Conservation (phyloP, 1,140 invertebrate genomes). For the Platorchestia sp. region DNA sequence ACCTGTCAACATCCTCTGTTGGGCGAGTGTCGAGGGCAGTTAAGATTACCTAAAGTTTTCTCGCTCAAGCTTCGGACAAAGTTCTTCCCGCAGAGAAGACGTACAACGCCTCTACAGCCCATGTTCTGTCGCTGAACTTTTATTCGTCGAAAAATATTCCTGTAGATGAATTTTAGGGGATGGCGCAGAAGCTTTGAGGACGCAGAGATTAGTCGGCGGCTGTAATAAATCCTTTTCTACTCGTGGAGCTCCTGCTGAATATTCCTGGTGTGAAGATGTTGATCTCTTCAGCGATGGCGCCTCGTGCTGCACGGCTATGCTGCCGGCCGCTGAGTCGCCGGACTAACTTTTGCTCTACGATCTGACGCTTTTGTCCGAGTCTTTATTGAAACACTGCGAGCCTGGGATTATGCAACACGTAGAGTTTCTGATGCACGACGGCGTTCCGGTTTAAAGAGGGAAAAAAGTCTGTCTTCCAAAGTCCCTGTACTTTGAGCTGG, state of each 20-base stretch:
- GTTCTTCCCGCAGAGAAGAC: not conserved
- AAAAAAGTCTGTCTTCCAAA: not conserved
- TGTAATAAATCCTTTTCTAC: not conserved
- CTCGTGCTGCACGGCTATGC: not conserved
- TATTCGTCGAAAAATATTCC: not conserved
- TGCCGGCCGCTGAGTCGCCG: not conserved
- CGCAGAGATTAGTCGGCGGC: not conserved
- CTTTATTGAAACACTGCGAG: not conserved
- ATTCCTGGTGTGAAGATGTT: not conserved
- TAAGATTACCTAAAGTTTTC: not conserved
- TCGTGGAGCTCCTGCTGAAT: not conserved
- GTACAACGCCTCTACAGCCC: not conserved
- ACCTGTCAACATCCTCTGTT: conserved; percentile 1
- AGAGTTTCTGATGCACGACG: not conserved
- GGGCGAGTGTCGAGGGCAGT: not conserved
- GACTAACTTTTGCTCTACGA: not conserved
- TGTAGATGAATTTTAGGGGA: not conserved
- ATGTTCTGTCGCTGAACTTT: not conserved
- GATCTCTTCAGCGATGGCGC: not conserved
- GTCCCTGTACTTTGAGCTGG: not conserved
- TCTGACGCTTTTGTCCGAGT: not conserved
- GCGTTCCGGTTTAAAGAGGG: not conserved
- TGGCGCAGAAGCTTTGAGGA: not conserved
- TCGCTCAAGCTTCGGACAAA: not conserved
- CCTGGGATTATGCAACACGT: not conserved